Evolutionary conservation across 2,113 vertebrate genomes (phyloP).

Genomic region (Candoia aspera): DNA sequence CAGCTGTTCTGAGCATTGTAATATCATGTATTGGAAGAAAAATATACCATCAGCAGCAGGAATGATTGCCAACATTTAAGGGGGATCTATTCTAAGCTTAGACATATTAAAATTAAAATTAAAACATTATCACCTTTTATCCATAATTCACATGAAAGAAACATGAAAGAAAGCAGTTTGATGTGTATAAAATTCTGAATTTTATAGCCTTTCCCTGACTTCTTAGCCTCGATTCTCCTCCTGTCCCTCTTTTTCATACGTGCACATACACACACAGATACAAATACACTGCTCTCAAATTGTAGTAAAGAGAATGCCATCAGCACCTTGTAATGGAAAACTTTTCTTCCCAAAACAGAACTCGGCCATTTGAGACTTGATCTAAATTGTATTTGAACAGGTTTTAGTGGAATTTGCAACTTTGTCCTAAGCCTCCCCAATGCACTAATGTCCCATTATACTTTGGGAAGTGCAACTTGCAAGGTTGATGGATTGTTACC

Average conservation of each 20-base stretch:
- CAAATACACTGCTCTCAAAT: neutral
- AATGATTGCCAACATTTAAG: neutral
- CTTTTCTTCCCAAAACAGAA: no score
- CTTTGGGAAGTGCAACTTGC: neutral
- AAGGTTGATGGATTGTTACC: neutral
- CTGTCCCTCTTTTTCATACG: neutral
- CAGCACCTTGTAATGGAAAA: no score
- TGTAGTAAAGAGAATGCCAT: neutral
- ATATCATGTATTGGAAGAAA: neutral
- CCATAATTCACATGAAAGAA: neutral
- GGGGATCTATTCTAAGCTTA: neutral
- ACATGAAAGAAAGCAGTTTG: neutral
- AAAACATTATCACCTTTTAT: neutral
- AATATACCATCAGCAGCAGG: neutral
- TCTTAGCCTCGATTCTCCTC: neutral
- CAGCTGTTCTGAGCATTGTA: neutral
- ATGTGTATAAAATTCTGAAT: neutral
- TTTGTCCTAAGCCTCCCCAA: neutral
- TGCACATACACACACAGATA: neutral
- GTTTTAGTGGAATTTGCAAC: neutral
- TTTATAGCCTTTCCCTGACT: neutral
- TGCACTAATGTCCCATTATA: neutral
- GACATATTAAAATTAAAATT: no score
- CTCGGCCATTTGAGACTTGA: no score
- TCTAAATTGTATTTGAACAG: no score